Conservation (phyloP, 2,888 invertebrate genomes). For the Caenorhabditis uteleia region DNA sequence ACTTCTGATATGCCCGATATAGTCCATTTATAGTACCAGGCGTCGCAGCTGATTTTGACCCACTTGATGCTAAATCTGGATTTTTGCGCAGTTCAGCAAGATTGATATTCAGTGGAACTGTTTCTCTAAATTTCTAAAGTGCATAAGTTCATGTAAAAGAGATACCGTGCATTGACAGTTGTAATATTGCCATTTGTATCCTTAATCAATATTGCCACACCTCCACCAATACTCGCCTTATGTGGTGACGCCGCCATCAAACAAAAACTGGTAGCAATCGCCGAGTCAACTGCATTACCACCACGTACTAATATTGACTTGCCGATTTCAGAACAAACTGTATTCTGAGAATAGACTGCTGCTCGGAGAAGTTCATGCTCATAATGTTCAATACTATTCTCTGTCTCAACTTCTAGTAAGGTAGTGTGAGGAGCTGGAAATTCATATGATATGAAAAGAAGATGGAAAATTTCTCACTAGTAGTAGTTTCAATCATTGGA, state of each 20-base stretch:
- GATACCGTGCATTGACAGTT: constrained; percentile 28
- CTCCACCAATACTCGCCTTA: constrained; percentile 44
- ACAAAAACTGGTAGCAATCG: constrained; percentile 35
- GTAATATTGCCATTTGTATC: constrained; percentile 27
- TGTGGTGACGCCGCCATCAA: constrained; percentile 41
- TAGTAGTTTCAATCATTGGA: too few relatives aligned
- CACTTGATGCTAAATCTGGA: constrained; percentile 10
- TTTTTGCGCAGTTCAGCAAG: constrained; percentile 17
- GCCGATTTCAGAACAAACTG: not conserved
- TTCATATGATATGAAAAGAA: too few relatives aligned
- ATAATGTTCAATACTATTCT: too few relatives aligned
- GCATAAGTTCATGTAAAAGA: not conserved
- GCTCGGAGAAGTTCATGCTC: too few relatives aligned
- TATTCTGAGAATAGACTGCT: not conserved
- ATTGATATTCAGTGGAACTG: constrained; percentile 20
- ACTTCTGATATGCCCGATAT: constrained; percentile 26
- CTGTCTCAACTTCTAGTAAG: too few relatives aligned
- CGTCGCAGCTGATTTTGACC: constrained; percentile 26
- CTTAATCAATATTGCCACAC: constrained; percentile 21
- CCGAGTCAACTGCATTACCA: constrained; percentile 54
- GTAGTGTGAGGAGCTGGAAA: too few relatives aligned
- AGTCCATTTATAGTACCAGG: constrained; percentile 42
- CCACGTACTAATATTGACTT: constrained; percentile 41
- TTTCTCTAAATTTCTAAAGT: too few relatives aligned
- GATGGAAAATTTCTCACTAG: too few relatives aligned